Evolutionary conservation across 2,797 vertebrate species (phyloP).

Genomic region (Centropyge bicolor): DNA sequence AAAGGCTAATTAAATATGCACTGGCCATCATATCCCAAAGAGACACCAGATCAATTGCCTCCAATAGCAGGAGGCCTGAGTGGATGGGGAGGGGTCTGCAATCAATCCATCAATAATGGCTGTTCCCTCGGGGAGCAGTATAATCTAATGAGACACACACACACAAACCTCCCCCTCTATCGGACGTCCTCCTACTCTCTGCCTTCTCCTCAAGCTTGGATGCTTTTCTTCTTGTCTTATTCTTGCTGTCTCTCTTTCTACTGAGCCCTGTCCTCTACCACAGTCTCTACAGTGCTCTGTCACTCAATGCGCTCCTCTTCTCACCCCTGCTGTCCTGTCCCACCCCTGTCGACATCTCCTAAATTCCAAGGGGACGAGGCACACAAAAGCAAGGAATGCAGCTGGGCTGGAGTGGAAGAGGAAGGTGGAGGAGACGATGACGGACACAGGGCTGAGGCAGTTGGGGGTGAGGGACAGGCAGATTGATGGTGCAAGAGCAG

Average conservation of each 20-base stretch:
- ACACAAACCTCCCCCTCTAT: constrained; percentile 57
- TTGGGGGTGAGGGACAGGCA: constrained; percentile 30
- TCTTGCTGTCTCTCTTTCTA: constrained; percentile 42
- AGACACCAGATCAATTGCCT: constrained; percentile 75
- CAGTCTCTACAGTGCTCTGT: constrained; percentile 45
- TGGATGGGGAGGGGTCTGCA: constrained; percentile 75
- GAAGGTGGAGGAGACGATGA: constrained; percentile 49
- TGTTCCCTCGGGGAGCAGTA: constrained; percentile 71
- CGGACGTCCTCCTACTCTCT: constrained; percentile 63
- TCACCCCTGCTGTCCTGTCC: constrained; percentile 27
- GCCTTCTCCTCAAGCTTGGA: constrained; percentile 45
- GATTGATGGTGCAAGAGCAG: constrained; percentile 36
- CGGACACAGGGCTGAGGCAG: constrained; percentile 20
- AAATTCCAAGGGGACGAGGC: constrained; percentile 72
- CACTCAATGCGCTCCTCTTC: constrained; percentile 48
- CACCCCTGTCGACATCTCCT: constrained; percentile 55
- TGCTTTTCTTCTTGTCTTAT: constrained; percentile 44
- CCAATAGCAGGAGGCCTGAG: constrained; percentile 68
- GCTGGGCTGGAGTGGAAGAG: constrained; percentile 51
- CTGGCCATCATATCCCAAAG: constrained; percentile 70
- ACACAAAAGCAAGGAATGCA: constrained; percentile 79
- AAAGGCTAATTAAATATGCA: constrained; percentile 79
- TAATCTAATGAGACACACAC: constrained; percentile 78
- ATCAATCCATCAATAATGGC: constrained; percentile 84
- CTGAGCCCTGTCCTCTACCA: constrained; percentile 25